Evolutionary conservation across 2,888 invertebrate genomes (phyloP), one percentile per base, ranked within the genome.

Genomic region (Proisotoma minuta): DNA sequence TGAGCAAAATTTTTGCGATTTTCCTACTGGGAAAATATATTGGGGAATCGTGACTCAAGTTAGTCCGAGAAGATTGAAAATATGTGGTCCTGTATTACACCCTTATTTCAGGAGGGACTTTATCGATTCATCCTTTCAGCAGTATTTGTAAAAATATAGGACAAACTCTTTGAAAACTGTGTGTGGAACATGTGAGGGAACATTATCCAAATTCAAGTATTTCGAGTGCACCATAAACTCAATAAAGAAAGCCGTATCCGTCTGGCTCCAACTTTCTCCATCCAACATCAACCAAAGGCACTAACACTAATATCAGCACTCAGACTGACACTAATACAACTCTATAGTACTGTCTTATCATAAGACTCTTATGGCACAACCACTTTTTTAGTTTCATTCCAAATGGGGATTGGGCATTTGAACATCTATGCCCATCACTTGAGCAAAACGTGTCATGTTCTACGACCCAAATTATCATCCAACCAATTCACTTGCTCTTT

Each of bases 41-140:
- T 43, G 61, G 62, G 49, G 56, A 69, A 51, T 66, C 60, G 64
- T 63, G 68, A 65, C 65, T 63, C 63, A 68, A 50, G 63, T 50
- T 57, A 61, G 65, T 60, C 60, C 57, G 59, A 56, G 63, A 60
- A 68, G 68, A 68, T 68, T 68, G 68, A 68, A 67, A 68, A 68
- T n/a, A n/a, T 63, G 65, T 51, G 65, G 64, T 60, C 26, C 34
- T 43, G 43, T 20, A n/a, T 43, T 43, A 34, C 43, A 43, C 43
- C 20, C 43, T 43, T 20, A n/a, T n/a, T n/a, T n/a, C n/a, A n/a
- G n/a, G n/a, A n/a, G n/a, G n/a, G n/a, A n/a, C 43, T 12, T n/a
- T 5, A 43, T 43, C 43, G 43, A 43, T 43, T 43, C 43, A 43
- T 5, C 18, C 18, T 43, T 43, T 43, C 43, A 43, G 18, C 43